Base-by-base conservation (phyloP, 1,140 invertebrate species). In the Drosophila eugracilis region DNA sequence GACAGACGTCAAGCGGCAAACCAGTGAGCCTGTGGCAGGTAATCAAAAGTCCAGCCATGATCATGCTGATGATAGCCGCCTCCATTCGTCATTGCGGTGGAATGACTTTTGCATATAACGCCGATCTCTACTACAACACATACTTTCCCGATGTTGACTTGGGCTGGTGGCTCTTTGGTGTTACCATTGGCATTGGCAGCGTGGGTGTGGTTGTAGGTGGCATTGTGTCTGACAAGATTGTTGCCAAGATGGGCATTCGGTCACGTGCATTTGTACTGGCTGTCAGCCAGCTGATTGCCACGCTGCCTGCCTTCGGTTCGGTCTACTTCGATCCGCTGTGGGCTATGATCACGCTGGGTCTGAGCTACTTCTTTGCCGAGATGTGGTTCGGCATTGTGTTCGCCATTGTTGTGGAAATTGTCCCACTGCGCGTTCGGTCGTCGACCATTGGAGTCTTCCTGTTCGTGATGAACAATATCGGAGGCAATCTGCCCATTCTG, bases 371-470 rank as follows among this genome's bases (percentile, higher is more conserved):
- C 92, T 97, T 97, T 75, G 96, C 96, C 89, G 96, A 98, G 92
- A 97, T 97, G 96, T 97, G 96, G 96, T 97, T 97, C 89, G 96
- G 96, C 41, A 97, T 98, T 60, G 94, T 97, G 3, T 97, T 97
- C 85, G 96, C 96, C 12, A 96, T 97, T 74, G 93, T 98, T 3
- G 96, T 98, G 2, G 97, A 97, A 92, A 96, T 97, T 62, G 96
- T 97, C 6, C 96, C 96, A 1, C 60, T 96, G 12, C 94, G 94
- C 2, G 93, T 97, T 5, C 93, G 96, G 32, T 97, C 96, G 9
- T 97, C 96, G 4, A 95, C 96, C 1, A 95, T 98, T 3, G 97
- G 96, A 0, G 93, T 97, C 2, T 97, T 97, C 80, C 92, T 98
- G 2, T 97, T 98, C 90, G 95, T 97, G 0, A 97, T 97, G 96